These are phyloP conservation scores for Anhinga anhinga DNA, from an alignment of 2,113 vertebrate genomes.

Conservation along the genomic window DNA sequence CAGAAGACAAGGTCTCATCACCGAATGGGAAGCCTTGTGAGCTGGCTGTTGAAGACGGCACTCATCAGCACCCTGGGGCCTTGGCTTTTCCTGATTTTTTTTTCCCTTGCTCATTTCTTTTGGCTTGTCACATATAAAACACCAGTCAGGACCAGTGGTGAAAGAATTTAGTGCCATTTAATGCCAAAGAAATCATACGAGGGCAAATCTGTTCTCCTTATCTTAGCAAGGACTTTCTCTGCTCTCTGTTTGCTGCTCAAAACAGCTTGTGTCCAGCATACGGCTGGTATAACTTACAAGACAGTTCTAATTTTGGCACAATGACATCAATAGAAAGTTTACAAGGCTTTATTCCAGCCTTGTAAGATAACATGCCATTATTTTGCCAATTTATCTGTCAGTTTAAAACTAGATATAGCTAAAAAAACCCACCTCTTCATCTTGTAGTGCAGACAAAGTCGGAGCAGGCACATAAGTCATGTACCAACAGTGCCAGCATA, in stretches of 20 bases:
- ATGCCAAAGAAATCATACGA: background rate
- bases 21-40: fast-evolving
- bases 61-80: background rate
- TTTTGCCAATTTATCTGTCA: constrained; percentile 15
- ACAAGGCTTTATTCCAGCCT: background rate
- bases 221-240: background rate
- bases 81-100: background rate
- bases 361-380: background rate
- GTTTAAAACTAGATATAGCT: background rate
- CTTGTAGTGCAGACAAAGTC: background rate
- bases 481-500: background rate
- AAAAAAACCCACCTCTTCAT: background rate
- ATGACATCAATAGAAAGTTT: background rate
- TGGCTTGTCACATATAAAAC: background rate
- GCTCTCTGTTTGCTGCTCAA: background rate
- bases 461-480: background rate
- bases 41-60: background rate
- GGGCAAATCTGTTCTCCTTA: background rate
- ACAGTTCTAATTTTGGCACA: background rate
- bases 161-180: background rate
- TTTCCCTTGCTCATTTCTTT: background rate
- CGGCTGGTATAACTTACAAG: background rate
- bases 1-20: background rate
- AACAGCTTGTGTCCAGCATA: background rate
- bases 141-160: background rate